Conservation (phyloP, 2,888 invertebrate species). For the Phaonia tiefii region DNA sequence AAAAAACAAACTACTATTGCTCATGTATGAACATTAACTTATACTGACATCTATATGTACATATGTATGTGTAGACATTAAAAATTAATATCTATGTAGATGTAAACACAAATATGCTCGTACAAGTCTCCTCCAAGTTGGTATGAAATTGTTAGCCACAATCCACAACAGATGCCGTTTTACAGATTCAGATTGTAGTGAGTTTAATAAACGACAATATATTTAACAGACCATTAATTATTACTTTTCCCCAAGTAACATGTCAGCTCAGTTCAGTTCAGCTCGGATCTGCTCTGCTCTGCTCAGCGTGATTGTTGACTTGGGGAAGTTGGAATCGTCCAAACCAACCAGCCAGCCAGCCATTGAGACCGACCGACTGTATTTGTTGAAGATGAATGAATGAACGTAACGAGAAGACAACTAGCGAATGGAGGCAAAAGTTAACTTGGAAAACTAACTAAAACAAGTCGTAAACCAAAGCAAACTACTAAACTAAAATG, state of each 20-base stretch:
- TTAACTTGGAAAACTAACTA: constrained; percentile 19
- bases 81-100: not conserved
- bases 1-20: too few relatives aligned
- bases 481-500: not conserved
- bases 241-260: constrained; percentile 41
- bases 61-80: too few relatives aligned
- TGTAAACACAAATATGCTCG: not conserved
- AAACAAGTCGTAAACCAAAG: not conserved
- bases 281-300: too few relatives aligned
- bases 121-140: constrained; percentile 10
- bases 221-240: constrained; percentile 60
- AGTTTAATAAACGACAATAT: constrained; percentile 42
- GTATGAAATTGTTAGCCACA: constrained; percentile 12
- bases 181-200: not conserved
- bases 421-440: constrained; percentile 1
- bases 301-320: constrained; percentile 40
- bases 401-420: not conserved
- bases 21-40: too few relatives aligned
- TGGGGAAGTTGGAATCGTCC: constrained; percentile 28
- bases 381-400: constrained; percentile 10
- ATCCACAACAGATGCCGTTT: constrained; percentile 3
- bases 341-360: not conserved
- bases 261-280: too few relatives aligned
- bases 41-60: too few relatives aligned
- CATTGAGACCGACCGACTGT: not conserved